Conservation (phyloP, 2,888 invertebrate genomes). For the Thecocarcelia acutangulata region DNA sequence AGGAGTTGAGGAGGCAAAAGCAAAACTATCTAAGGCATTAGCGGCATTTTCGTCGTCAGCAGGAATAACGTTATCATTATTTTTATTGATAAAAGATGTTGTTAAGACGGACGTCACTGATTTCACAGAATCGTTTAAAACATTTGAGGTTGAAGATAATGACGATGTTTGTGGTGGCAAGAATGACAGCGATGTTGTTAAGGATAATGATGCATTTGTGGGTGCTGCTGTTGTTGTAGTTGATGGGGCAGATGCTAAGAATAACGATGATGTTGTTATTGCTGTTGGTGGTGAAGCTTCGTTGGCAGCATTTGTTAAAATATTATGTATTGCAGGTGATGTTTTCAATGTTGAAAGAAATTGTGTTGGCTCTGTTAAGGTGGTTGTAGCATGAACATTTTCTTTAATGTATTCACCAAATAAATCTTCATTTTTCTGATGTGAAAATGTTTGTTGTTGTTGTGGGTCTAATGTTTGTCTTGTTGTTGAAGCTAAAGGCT, state of each 20-base stretch:
- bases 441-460: constrained; percentile 20
- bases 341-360: constrained; percentile 23
- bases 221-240: constrained; percentile 44
- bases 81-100: constrained; percentile 59
- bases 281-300: constrained; percentile 36
- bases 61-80: constrained; percentile 18
- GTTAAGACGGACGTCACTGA: constrained; percentile 72
- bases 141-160: constrained; percentile 59
- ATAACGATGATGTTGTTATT: constrained; percentile 24
- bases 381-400: constrained; percentile 59
- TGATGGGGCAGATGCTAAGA: constrained; percentile 33
- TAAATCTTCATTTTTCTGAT: constrained; percentile 51
- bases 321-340: constrained; percentile 61
- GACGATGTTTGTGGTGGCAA: constrained; percentile 70
- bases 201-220: constrained; percentile 51
- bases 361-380: constrained; percentile 55
- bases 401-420: constrained; percentile 54
- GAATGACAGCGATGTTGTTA: constrained; percentile 31
- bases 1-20: constrained; percentile 52
- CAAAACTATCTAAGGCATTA: constrained; percentile 63
- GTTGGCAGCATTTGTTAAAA: constrained; percentile 66
- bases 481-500: constrained; percentile 57
- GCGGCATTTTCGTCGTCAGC: constrained; percentile 55
- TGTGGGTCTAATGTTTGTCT: constrained; percentile 48
- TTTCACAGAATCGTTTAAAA: constrained; percentile 63